Conservation (phyloP, 2,888 invertebrate species). For the Rhingia rostrata region DNA sequence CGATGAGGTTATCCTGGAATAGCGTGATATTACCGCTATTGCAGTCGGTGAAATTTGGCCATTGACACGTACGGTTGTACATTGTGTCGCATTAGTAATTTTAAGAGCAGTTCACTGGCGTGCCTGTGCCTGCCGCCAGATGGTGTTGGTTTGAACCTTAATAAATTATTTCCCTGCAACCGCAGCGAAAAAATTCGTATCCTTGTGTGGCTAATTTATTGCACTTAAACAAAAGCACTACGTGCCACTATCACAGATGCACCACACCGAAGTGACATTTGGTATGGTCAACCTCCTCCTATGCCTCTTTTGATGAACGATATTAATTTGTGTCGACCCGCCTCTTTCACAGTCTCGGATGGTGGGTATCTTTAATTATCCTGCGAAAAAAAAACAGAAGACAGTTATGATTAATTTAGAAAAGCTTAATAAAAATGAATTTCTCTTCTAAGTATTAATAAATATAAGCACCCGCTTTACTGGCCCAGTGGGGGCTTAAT, state of each 20-base stretch:
- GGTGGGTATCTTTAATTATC: slow-evolving; percentile 56
- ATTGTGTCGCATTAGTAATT: slow-evolving; percentile 65
- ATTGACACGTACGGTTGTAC: slow-evolving; percentile 72
- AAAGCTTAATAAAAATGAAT: slow-evolving; percentile 34
- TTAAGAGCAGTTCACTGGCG: slow-evolving; percentile 4
- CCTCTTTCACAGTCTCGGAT: slow-evolving; percentile 13
- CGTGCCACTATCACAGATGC: slow-evolving; percentile 29
- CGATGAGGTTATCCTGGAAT: slow-evolving; percentile 78
- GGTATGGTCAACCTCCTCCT: slow-evolving; percentile 1
- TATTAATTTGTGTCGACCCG: slow-evolving; percentile 18
- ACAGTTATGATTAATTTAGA: slow-evolving; percentile 32
- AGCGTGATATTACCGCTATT: slow-evolving; percentile 62
- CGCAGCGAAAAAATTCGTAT: background rate
- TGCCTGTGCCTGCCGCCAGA: slow-evolving; percentile 31
- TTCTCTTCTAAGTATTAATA: slow-evolving; percentile 24
- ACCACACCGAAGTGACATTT: slow-evolving; percentile 30
- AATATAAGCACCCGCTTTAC: background rate
- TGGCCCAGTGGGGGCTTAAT: background rate
- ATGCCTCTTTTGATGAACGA: slow-evolving; percentile 3
- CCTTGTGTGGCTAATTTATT: slow-evolving; percentile 47
- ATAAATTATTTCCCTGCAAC: slow-evolving; percentile 10
- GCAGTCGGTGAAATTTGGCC: slow-evolving; percentile 69
- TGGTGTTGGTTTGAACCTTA: slow-evolving; percentile 21
- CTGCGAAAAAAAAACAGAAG: slow-evolving; percentile 62
- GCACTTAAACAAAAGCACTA: slow-evolving; percentile 27